phyloP scores from a whole-genome alignment of 2,888 invertebrate species.

The Elegia similella region DNA sequence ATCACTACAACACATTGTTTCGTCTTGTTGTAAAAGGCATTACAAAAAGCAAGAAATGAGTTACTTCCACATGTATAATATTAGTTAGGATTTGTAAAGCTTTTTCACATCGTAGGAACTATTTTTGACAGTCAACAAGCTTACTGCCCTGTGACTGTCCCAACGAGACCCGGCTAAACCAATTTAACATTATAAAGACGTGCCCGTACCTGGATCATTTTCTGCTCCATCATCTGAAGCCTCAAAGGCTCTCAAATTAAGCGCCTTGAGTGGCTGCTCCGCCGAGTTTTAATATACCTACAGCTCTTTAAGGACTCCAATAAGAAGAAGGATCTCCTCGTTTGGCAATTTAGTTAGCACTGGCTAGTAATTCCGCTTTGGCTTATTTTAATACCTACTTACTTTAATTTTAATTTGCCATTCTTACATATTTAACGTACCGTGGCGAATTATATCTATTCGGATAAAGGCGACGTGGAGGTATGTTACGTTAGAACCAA shows the following conservation, averaged over 20 bases:
- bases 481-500: no score
- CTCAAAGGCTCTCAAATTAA: conserved; percentile 56
- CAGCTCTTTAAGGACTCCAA: conserved; percentile 16
- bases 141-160: conserved; percentile 25
- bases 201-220: conserved; percentile 46
- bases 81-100: no score
- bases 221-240: conserved; percentile 49
- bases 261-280: conserved; percentile 45
- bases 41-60: no score
- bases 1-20: no score
- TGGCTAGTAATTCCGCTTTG: conserved; percentile 7
- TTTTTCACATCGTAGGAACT: neutral
- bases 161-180: conserved; percentile 43
- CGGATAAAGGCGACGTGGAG: no score
- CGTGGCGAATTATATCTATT: no score
- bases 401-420: no score
- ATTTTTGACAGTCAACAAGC: neutral
- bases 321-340: conserved; percentile 18
- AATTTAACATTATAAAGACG: conserved; percentile 48
- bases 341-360: conserved; percentile 15
- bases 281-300: conserved; percentile 37
- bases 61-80: no score
- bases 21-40: no score
- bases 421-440: no score
- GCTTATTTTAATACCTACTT: neutral